These are phyloP conservation scores for Craniophora ligustri DNA, from an alignment of 2,888 invertebrate species.

Conservation along the genomic window DNA sequence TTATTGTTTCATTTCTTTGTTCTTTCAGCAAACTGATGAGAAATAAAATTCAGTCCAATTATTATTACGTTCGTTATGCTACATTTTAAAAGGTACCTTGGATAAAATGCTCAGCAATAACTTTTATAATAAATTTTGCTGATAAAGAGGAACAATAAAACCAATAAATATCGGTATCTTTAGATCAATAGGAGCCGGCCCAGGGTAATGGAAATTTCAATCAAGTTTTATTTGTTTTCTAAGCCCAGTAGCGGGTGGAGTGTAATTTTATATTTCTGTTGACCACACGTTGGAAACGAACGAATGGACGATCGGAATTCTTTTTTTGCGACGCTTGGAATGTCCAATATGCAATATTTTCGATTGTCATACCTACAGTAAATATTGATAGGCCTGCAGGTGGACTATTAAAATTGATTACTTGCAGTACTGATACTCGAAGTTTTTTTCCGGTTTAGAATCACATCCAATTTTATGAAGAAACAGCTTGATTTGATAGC, in stretches of 20 bases:
- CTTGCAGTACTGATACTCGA: conserved; percentile 2
- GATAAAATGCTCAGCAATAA: neutral
- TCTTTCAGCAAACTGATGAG: conserved; percentile 4
- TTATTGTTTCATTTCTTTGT: conserved; percentile 10
- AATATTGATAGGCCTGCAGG: conserved; percentile 34
- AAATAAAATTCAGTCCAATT: conserved; percentile 14
- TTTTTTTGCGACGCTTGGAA: conserved; percentile 15
- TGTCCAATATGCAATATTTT: conserved; percentile 15
- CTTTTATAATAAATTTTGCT: conserved; percentile 1
- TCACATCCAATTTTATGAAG: conserved; percentile 25
- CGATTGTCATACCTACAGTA: conserved; percentile 20
- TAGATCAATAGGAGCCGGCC: neutral
- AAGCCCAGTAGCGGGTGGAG: neutral
- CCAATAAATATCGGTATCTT: conserved; percentile 1
- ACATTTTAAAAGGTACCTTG: neutral
- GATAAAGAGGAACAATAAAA: conserved; percentile 5
- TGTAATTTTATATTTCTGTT: neutral
- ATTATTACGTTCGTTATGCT: conserved; percentile 4
- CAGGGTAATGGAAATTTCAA: conserved; percentile 1
- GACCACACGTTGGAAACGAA: conserved; percentile 1
- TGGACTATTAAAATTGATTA: conserved; percentile 35
- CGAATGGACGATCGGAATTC: neutral
- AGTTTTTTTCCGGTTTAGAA: conserved; percentile 30
- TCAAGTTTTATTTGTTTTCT: conserved; percentile 8
- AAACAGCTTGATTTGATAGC: too few species aligned